These are phyloP conservation scores for Mormoops blainvillei DNA, from an alignment of 2,113 vertebrate species.

Conservation along the genomic window DNA sequence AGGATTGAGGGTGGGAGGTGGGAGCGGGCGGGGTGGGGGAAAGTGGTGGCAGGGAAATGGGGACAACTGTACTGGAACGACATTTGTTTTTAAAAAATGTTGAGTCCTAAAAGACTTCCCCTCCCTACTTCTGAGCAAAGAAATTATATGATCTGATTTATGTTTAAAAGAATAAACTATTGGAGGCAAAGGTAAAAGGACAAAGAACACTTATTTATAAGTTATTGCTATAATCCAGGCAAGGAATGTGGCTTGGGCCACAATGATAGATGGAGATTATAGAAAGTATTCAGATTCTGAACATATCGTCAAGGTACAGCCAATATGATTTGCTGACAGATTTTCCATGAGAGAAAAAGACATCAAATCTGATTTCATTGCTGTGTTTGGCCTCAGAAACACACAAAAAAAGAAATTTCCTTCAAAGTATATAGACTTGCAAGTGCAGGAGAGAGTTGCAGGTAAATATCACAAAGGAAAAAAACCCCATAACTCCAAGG, in stretches of 20 bases:
- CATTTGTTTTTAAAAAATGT: too few species aligned
- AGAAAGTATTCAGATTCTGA: neutral
- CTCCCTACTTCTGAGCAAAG: neutral
- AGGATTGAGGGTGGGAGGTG: too few species aligned
- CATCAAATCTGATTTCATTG: neutral
- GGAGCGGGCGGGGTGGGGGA: too few species aligned
- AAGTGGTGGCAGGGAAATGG: too few species aligned
- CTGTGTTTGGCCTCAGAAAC: neutral
- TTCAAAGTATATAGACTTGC: neutral
- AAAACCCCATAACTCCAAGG: neutral
- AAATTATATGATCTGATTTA: neutral
- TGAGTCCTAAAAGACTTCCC: neutral
- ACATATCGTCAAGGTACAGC: neutral
- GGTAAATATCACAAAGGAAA: neutral
- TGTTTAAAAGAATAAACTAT: neutral
- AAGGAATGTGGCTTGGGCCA: neutral
- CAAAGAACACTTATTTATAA: neutral
- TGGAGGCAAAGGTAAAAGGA: neutral
- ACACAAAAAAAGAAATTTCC: neutral
- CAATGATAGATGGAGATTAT: neutral
- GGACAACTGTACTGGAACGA: too few species aligned
- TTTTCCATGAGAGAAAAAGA: neutral
- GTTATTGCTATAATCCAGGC: neutral
- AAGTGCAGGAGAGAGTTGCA: neutral
- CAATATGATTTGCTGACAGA: neutral